A percentile compares a stretch with the other conserved stretches of the same genome.
phyloP scores from a whole-genome alignment of 2,113 vertebrate species.

The Upupa epops region DNA sequence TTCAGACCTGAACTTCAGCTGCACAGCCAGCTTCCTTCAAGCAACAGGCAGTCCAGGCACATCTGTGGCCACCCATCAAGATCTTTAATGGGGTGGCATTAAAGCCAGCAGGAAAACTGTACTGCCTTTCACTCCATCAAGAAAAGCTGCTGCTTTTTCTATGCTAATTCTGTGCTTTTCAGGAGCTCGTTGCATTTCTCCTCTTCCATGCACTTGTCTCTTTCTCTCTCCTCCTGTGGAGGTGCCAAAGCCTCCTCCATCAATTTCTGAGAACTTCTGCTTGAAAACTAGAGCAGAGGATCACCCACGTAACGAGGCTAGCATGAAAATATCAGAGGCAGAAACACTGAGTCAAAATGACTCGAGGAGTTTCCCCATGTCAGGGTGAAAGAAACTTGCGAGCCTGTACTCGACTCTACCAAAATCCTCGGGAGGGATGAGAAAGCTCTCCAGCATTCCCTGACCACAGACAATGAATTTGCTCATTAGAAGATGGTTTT shows the following conservation, averaged over 20 bases:
- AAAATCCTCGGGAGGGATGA: background rate
- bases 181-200: background rate
- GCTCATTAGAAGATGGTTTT: accelerated
- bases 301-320: slow-evolving; percentile 59
- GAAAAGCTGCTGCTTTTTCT: background rate
- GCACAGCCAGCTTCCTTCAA: background rate
- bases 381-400: background rate
- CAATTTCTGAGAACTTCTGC: slow-evolving; percentile 58
- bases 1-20: background rate
- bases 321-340: slow-evolving; percentile 52
- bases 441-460: background rate
- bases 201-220: background rate
- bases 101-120: background rate
- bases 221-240: background rate
- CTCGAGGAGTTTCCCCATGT: slow-evolving; percentile 50
- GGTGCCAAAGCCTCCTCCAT: slow-evolving; percentile 53
- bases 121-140: background rate
- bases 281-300: slow-evolving; percentile 63
- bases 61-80: background rate
- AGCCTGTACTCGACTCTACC: background rate
- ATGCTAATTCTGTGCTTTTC: slow-evolving; percentile 17
- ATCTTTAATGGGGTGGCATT: background rate
- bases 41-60: background rate
- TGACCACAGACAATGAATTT: accelerated
- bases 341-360: background rate